Conservation (phyloP, 2,113 vertebrate genomes). For the Rhea americana region DNA sequence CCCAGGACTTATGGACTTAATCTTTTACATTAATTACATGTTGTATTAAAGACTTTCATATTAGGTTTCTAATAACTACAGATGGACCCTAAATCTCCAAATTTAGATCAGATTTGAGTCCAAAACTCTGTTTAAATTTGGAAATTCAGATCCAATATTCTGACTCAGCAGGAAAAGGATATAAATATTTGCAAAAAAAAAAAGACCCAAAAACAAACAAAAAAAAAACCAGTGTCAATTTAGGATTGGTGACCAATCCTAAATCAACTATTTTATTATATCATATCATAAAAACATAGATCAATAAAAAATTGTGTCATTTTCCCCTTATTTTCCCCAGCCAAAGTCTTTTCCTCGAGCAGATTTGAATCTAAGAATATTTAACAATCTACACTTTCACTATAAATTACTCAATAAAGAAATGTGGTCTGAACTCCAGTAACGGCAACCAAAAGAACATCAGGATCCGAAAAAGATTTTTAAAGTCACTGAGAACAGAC, state of each 20-base stretch:
- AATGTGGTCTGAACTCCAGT: not conserved
- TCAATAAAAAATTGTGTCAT: rapidly evolving
- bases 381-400: not conserved
- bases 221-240: no score
- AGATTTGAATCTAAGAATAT: not conserved
- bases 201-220: no score
- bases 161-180: not conserved
- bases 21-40: not conserved
- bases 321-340: not conserved
- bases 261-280: not conserved
- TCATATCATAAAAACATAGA: not conserved
- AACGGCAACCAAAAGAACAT: not conserved
- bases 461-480: not conserved
- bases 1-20: not conserved
- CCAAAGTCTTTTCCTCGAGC: not conserved
- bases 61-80: not conserved
- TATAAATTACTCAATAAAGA: not conserved
- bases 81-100: not conserved
- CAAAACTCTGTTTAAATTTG: not conserved
- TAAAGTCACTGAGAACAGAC: not conserved
- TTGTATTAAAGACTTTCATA: not conserved
- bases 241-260: not conserved
- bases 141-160: not conserved
- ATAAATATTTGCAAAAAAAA: not conserved
- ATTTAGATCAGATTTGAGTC: not conserved